Evolutionary conservation across 2,797 vertebrate species (phyloP).

Genomic region (Oreochromis mossambicus): DNA sequence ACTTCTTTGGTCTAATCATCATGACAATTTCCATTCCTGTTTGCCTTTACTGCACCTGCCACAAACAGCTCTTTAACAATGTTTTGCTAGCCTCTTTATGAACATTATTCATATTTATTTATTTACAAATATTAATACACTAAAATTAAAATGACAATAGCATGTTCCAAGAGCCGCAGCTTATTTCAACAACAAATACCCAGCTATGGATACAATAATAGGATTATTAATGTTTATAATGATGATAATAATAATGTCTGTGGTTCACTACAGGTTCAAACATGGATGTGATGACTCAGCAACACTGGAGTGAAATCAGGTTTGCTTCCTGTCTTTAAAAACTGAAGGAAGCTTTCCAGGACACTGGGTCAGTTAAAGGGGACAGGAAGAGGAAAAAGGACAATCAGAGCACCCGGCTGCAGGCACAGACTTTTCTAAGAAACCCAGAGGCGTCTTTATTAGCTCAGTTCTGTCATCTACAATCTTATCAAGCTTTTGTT

Average conservation of each 20-base stretch:
- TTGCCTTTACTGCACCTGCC: background rate
- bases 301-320: background rate
- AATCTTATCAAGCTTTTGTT: background rate
- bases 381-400: background rate
- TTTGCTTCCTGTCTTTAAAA: background rate
- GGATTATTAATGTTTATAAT: slow-evolving; percentile 8
- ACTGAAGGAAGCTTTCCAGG: background rate
- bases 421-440: background rate
- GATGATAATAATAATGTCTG: background rate
- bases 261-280: background rate
- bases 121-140: background rate
- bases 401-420: background rate
- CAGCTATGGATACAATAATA: background rate
- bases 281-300: background rate
- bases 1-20: fast-evolving
- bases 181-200: background rate
- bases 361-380: background rate
- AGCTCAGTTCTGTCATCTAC: slow-evolving; percentile 34
- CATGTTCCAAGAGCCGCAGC: background rate
- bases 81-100: background rate
- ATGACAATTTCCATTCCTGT: background rate
- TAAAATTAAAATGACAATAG: background rate
- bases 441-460: slow-evolving; percentile 17
- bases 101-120: background rate
- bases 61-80: background rate